These are phyloP conservation scores for Corynorhinus townsendii DNA, from an alignment of 2,113 vertebrate genomes.

Conservation along the genomic window DNA sequence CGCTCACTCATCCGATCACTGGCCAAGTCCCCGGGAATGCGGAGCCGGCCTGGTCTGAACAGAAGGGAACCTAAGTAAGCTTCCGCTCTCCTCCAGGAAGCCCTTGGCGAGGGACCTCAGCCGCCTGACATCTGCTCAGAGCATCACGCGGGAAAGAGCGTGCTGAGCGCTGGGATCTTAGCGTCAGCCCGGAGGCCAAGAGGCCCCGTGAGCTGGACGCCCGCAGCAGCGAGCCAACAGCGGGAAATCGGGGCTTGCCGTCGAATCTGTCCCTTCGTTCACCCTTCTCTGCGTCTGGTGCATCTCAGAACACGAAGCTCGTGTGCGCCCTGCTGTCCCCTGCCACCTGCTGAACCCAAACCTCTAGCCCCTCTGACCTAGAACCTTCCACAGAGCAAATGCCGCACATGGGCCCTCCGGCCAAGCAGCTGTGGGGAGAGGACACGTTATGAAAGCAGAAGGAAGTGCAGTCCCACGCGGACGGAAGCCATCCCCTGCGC, in stretches of 20 bases:
- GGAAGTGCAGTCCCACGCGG: conserved; percentile 50
- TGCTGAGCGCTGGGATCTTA: fast-evolving
- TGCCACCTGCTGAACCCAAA: neutral
- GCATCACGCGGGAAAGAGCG: neutral
- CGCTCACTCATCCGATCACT: neutral
- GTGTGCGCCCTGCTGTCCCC: too few species aligned
- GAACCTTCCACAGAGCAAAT: neutral
- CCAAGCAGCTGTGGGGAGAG: neutral
- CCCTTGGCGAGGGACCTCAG: neutral
- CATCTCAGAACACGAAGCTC: neutral
- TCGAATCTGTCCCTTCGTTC: neutral
- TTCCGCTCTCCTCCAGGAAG: neutral
- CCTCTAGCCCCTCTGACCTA: fast-evolving
- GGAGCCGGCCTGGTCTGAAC: neutral
- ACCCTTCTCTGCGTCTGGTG: neutral
- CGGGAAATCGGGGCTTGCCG: too few species aligned
- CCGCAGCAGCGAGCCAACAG: neutral
- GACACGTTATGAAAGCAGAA: conserved; percentile 48
- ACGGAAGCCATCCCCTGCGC: conserved; percentile 43
- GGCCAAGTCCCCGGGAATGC: neutral
- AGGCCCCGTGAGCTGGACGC: neutral
- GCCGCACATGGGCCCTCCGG: neutral
- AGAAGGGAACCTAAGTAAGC: neutral
- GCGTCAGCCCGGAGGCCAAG: neutral
- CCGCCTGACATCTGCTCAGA: neutral